Base-by-base conservation (phyloP, 2,888 invertebrate genomes). In the Cacoxenus indagator region DNA sequence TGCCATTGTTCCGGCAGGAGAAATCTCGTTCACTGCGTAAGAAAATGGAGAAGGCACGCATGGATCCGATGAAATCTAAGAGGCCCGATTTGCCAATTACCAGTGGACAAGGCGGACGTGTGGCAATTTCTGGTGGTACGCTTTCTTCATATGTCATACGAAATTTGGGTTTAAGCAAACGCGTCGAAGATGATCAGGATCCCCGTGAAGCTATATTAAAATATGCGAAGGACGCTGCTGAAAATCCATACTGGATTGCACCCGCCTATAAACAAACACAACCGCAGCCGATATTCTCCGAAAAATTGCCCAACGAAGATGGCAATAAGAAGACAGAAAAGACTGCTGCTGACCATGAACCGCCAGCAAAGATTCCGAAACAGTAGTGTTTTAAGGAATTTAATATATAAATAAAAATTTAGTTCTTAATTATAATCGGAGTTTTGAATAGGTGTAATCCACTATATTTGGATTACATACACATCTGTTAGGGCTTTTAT, bases 171-270 rank as follows among this genome's bases (percentile, higher is more conserved):
- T 90, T 97, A 8, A 97, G 96, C 84, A 97, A 97, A 79, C 91
- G 95, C 57, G 94, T 96, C 0, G 94, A 97, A 81, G 96, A 97
- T 85, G 96, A 96, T 85, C 94, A 94, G 71, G 97, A 99, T 90
- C 98, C 98, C 0, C 91, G 98, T 64, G 97, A 97, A 82, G 98
- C 98, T 1, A 97, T 99, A 75, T 89, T 98, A 68, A 95, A 96
- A 76, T 97, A 93, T 86, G 98, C 98, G 0, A 96, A 98, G 84
- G 97, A 96, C 1, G 98, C 98, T 0, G 97, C 92, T 62, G 96
- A 98, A 84, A 96, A 98, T 90, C 98, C 98, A 0, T 97, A 96
- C 85, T 99, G 98, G 98, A 95, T 97, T 45, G 93, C 96, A 0
- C 97, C 96, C 0, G 97, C 97, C 0, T 97, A 97, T 83, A 92